Evolutionary conservation across 1,140 invertebrate species (phyloP).

Genomic region (Meloidogyne exigua): DNA sequence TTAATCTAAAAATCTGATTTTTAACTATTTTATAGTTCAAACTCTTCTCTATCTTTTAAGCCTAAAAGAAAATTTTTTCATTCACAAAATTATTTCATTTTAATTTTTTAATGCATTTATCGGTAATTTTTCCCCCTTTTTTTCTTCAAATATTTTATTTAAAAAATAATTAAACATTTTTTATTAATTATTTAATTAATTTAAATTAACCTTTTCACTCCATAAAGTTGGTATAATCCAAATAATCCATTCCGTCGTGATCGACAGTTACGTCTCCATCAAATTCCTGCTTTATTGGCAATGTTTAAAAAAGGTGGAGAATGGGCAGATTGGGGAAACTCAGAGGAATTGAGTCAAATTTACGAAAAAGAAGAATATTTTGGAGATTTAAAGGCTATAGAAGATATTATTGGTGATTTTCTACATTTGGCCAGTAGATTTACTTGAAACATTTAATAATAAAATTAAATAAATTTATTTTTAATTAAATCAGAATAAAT

Average conservation of each 20-base stretch:
- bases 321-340: constrained; percentile 16
- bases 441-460: not conserved
- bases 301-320: constrained; percentile 16
- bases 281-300: constrained; percentile 17
- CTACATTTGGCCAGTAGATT: constrained; percentile 2
- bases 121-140: no score
- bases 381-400: constrained; percentile 6
- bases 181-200: no score
- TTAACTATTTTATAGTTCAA: not conserved
- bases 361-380: constrained; percentile 25
- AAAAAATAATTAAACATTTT: no score
- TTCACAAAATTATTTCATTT: not conserved
- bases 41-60: not conserved
- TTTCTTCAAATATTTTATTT: no score
- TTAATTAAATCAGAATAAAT: no score
- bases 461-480: no score
- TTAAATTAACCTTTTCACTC: not conserved
- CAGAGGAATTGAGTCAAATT: constrained; percentile 21
- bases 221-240: constrained; percentile 21
- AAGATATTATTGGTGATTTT: constrained; percentile 20
- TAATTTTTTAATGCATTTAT: not conserved
- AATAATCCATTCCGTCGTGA: constrained; percentile 29
- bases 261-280: constrained; percentile 12
- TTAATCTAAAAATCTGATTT: not conserved
- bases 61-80: not conserved